A percentile compares a stretch with the other conserved stretches of the same genome.
These are phyloP conservation scores for Pseudoips prasinana DNA, from an alignment of 2,888 invertebrate species.

Conservation along the genomic window DNA sequence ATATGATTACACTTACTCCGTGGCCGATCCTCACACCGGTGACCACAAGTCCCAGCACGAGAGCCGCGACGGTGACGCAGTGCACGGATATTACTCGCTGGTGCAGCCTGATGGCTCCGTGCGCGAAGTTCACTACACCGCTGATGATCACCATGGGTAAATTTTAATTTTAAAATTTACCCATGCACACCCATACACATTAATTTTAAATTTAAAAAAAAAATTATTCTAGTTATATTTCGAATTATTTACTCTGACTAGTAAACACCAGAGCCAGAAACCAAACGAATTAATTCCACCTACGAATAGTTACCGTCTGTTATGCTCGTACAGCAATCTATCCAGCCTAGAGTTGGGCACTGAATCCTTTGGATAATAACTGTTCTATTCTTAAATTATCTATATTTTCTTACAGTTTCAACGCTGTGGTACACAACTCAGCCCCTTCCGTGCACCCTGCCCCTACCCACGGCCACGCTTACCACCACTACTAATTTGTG, in stretches of 20 bases:
- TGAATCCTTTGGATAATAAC: too few relatives aligned
- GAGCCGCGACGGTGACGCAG: constrained; percentile 75
- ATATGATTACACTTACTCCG: constrained; percentile 77
- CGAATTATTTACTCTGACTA: too few relatives aligned
- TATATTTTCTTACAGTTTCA: constrained; percentile 56
- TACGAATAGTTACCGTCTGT: neutral
- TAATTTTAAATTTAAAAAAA: too few relatives aligned
- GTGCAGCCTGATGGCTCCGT: constrained; percentile 65
- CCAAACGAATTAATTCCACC: neutral
- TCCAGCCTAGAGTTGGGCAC: too few relatives aligned
- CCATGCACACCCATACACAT: too few relatives aligned
- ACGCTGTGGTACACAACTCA: constrained; percentile 74
- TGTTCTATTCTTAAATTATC: too few relatives aligned
- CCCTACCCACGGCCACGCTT: constrained; percentile 43
- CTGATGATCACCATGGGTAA: constrained; percentile 49
- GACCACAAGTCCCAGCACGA: constrained; percentile 82
- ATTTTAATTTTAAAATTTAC: neutral
- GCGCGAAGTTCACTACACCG: constrained; percentile 66
- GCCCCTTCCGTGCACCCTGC: constrained; percentile 58
- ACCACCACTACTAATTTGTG: constrained; percentile 45
- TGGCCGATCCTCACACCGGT: constrained; percentile 81
- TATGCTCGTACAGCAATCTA: too few relatives aligned
- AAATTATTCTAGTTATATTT: too few relatives aligned
- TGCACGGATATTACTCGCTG: constrained; percentile 83
- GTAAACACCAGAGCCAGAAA: neutral